phyloP scores from a whole-genome alignment of 2,113 vertebrate species.

The Symphodus melops region DNA sequence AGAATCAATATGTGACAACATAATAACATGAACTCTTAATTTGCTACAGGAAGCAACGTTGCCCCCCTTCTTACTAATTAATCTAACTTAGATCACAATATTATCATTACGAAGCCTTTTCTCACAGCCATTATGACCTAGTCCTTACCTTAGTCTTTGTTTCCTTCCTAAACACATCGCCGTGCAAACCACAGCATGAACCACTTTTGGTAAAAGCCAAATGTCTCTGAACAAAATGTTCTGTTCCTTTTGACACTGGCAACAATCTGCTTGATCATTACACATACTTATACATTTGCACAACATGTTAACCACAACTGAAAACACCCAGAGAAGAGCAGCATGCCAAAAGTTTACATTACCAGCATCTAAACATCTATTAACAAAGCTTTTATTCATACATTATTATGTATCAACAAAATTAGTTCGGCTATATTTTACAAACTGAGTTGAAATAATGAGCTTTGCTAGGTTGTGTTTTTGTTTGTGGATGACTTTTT shows the following conservation, averaged over 20 bases:
- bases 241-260: neutral
- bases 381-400: neutral
- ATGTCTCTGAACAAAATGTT: neutral
- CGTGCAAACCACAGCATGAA: no score
- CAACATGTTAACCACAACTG: no score
- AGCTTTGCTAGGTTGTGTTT: neutral
- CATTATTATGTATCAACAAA: neutral
- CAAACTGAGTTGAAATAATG: neutral
- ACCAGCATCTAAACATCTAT: neutral
- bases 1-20: neutral
- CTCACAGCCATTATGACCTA: no score
- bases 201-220: no score
- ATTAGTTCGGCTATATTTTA: neutral
- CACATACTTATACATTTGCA: no score
- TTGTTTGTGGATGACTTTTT: no score
- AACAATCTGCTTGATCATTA: no score
- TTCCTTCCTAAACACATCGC: no score
- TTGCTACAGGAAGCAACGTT: neutral
- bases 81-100: no score
- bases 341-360: neutral
- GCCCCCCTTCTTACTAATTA: no score
- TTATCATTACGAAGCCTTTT: no score
- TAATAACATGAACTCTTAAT: neutral
- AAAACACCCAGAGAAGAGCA: neutral
- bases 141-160: no score